Evolutionary conservation across 2,888 invertebrate species (phyloP), one percentile per base, ranked within the genome.

Genomic region (Cyclophora albipunctata): DNA sequence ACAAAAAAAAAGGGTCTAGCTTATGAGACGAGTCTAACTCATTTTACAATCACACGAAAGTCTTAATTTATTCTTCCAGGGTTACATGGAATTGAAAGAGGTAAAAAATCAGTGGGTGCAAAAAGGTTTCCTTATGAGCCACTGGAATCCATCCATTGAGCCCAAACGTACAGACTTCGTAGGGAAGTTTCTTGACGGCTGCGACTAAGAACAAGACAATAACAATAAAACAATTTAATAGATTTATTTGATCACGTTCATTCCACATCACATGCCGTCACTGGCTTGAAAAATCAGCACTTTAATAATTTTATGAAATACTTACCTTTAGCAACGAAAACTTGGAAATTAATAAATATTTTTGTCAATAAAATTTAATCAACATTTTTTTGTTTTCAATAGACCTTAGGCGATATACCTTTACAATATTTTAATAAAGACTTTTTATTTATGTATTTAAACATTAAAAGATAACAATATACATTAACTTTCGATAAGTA

Each of bases 71-170:
- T 5, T 37, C 5, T 54, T 7, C 58, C 67, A 97, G 96, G 97
- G 97, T 43, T 97, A 96, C 90, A 96, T 97, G 93, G 97, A 98
- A 67, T 88, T 98, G 47, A 93, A 94, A 71, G 98, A 98, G 88
- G 86, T 93, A 2, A 93, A 92, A 0, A 90, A 95, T 57, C 89
- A 92, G 7, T 98, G 97, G 97, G 96, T 96, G 75, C 96, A 96
- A 71, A 94, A 94, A 63, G 91, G 93, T 6, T 94, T 95, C 69
- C 71, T 98, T 2, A 96, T 98, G 96, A 84, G 90, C 44, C 93
- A 93, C 71, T 98, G 96, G 91, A 92, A 93, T 67, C 96, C 96
- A 46, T 93, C 94, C 0, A 75, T 88, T 5, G 94, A 96, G 56
- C 93, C 92, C 0, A 94, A 94, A 73, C 96, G 96, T 5, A 91